phyloP scores from a whole-genome alignment of 1,140 invertebrate genomes.

The Stenopsyche tienmushanensis region DNA sequence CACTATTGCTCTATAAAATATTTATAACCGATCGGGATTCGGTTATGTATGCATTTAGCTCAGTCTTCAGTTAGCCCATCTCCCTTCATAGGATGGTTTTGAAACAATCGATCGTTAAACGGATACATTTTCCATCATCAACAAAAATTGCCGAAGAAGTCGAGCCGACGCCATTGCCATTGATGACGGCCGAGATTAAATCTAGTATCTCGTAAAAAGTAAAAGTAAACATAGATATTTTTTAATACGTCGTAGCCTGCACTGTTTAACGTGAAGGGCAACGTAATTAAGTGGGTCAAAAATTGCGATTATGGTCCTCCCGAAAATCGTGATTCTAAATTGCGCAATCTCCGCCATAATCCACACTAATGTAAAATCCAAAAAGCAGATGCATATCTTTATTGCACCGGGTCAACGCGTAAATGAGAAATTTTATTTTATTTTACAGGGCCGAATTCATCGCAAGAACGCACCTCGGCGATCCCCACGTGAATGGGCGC shows the following conservation, averaged over 20 bases:
- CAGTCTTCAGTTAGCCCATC: too few relatives aligned
- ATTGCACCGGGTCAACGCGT: slow-evolving; percentile 10
- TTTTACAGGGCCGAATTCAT: too few relatives aligned
- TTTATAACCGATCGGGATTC: slow-evolving; percentile 10
- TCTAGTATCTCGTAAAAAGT: neutral
- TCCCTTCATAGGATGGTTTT: neutral
- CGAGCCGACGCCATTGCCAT: neutral
- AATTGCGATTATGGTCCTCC: neutral
- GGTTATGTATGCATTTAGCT: slow-evolving; percentile 1
- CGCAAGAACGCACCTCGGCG: too few relatives aligned
- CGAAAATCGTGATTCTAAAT: slow-evolving; percentile 23
- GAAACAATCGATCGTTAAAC: neutral
- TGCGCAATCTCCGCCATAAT: slow-evolving; percentile 19
- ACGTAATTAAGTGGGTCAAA: neutral
- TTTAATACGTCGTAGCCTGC: neutral
- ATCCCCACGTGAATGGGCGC: too few relatives aligned
- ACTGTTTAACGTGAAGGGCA: neutral
- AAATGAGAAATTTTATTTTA: slow-evolving; percentile 24
- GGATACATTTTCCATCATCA: too few relatives aligned
- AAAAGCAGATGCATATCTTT: slow-evolving; percentile 23
- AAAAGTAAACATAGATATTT: neutral
- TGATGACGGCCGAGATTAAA: neutral
- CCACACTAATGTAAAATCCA: slow-evolving; percentile 13
- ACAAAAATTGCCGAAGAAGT: neutral
- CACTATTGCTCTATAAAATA: too few relatives aligned